Evolutionary conservation across 2,888 invertebrate genomes (phyloP).

Genomic region (Acholoe squamosa): DNA sequence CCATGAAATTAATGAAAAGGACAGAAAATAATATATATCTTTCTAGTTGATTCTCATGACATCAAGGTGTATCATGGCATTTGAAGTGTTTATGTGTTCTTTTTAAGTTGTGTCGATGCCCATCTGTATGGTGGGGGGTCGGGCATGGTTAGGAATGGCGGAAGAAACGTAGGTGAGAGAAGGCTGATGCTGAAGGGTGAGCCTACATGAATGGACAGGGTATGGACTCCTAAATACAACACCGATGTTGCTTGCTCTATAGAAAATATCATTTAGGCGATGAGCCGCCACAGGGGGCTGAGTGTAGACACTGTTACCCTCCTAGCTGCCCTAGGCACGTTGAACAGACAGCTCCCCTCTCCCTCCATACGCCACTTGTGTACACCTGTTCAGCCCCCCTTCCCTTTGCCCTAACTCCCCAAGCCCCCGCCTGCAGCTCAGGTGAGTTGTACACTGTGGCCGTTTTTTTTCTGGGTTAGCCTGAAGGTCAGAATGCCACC

Average conservation of each 20-base stretch:
- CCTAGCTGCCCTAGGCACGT: background rate
- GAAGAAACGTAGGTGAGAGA: too few species aligned
- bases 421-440: slow-evolving; percentile 8
- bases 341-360: background rate
- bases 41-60: background rate
- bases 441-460: slow-evolving; percentile 36
- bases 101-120: background rate
- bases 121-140: background rate
- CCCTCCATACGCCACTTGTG: slow-evolving; percentile 3
- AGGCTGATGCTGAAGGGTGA: background rate
- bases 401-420: background rate
- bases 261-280: background rate
- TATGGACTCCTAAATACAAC: background rate
- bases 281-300: background rate
- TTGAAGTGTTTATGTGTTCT: background rate
- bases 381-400: slow-evolving; percentile 26
- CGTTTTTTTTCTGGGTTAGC: slow-evolving; percentile 47
- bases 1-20: too few species aligned
- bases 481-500: slow-evolving; percentile 53
- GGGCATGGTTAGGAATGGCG: too few species aligned
- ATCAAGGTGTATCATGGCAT: background rate
- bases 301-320: slow-evolving; percentile 12
- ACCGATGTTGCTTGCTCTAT: background rate
- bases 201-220: slow-evolving; percentile 21
- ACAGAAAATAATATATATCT: too few species aligned